These are phyloP conservation scores for Camponotus fellah DNA, from an alignment of 2,888 invertebrate genomes.

Conservation along the genomic window DNA sequence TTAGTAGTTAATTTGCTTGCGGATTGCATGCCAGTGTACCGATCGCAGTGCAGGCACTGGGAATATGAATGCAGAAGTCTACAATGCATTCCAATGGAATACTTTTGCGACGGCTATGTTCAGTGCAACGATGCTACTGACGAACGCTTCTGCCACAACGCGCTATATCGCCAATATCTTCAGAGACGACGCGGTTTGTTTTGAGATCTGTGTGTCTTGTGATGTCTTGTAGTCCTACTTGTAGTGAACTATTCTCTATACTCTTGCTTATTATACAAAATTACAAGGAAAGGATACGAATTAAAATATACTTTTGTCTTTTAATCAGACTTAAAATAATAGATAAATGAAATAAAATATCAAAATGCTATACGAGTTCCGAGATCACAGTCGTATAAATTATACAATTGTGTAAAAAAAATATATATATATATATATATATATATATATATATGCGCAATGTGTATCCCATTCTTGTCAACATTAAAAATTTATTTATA, in stretches of 20 bases:
- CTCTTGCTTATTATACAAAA: slow-evolving; percentile 35
- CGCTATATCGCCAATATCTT: slow-evolving; percentile 85
- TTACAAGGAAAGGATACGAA: slow-evolving; percentile 28
- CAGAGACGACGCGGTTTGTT: slow-evolving; percentile 84
- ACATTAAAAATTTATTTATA: slow-evolving; percentile 7
- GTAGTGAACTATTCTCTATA: slow-evolving; percentile 43
- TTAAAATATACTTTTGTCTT: background rate
- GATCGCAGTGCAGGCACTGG: slow-evolving; percentile 84
- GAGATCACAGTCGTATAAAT: background rate
- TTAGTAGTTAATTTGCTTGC: slow-evolving; percentile 85
- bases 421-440: background rate
- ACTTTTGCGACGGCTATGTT: slow-evolving; percentile 88
- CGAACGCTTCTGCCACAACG: slow-evolving; percentile 88
- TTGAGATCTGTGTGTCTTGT: slow-evolving; percentile 84
- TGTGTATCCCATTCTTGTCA: slow-evolving; percentile 39
- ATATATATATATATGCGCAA: background rate
- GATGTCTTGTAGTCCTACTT: slow-evolving; percentile 76
- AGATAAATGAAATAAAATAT: background rate
- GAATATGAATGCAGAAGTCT: slow-evolving; percentile 88
- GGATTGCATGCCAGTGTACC: slow-evolving; percentile 84
- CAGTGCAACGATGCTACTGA: slow-evolving; percentile 90
- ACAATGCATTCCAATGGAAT: slow-evolving; percentile 88
- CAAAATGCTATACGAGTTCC: background rate
- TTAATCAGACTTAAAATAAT: background rate
- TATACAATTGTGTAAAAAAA: background rate